These are phyloP conservation scores for Albula glossodonta DNA, from an alignment of 2,113 vertebrate species.

Conservation along the genomic window DNA sequence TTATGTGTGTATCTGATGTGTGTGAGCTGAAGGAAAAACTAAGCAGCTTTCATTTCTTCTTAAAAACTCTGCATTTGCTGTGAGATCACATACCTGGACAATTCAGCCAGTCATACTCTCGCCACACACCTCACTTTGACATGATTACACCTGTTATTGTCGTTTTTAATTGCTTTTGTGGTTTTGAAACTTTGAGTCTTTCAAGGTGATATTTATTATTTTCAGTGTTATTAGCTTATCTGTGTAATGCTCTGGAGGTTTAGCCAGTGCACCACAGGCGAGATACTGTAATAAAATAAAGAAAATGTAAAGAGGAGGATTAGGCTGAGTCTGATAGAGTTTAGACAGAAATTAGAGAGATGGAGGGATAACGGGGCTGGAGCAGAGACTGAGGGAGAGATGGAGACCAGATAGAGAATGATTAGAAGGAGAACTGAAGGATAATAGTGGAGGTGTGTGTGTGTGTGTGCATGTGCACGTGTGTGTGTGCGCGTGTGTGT, in stretches of 20 bases:
- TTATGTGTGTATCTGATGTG: not conserved
- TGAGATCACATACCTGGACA: no score
- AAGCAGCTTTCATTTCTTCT: not conserved
- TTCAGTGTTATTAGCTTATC: no score
- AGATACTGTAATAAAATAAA: not conserved
- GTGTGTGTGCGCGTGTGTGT: not conserved
- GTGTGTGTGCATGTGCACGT: constrained; percentile 4
- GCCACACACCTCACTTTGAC: no score
- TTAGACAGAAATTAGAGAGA: not conserved
- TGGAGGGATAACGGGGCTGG: not conserved
- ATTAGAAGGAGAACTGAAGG: not conserved
- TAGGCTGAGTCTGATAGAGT: not conserved
- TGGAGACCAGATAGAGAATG: not conserved
- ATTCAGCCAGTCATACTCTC: no score
- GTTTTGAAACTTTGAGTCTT: no score
- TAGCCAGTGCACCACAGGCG: no score
- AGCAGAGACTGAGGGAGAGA: not conserved
- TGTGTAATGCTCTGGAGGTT: no score
- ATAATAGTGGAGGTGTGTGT: not conserved
- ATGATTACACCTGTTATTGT: no score
- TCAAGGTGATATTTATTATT: no score
- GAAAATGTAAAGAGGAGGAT: not conserved
- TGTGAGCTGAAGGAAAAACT: not conserved
- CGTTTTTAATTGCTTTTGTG: no score
- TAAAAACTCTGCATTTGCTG: not conserved